Percentiles rank a stretch among this genome's conserved stretches.
phyloP scores from a whole-genome alignment of 2,797 vertebrate genomes.

The Cirrhinus molitorella region DNA sequence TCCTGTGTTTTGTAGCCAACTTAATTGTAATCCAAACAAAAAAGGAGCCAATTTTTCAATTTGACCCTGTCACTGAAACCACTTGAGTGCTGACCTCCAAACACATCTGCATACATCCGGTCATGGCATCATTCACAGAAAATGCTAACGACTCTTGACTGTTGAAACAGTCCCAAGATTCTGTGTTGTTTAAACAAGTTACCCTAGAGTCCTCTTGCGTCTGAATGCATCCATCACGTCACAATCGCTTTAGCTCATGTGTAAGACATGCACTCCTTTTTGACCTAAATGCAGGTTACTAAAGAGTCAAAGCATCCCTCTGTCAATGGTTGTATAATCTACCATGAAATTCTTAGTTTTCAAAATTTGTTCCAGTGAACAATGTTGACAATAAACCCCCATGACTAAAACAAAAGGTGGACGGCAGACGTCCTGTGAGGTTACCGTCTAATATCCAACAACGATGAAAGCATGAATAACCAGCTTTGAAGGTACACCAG shows the following conservation, averaged over 20 bases:
- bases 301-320: slow-evolving; percentile 4
- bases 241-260: not conserved
- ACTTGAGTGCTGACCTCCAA: not conserved
- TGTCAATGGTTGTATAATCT: slow-evolving; percentile 2
- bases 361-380: not conserved
- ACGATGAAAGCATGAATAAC: not conserved
- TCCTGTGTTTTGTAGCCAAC: not conserved
- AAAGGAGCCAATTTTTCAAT: not conserved
- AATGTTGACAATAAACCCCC: slow-evolving; percentile 1
- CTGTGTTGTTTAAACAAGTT: not conserved
- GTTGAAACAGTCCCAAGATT: not conserved
- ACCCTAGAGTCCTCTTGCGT: not conserved
- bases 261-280: not conserved
- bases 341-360: not conserved
- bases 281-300: not conserved
- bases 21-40: not conserved
- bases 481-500: not conserved
- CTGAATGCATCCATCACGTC: slow-evolving; percentile 3
- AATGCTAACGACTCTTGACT: not conserved
- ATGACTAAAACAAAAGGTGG: not conserved
- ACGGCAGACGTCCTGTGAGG: not conserved
- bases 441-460: not conserved
- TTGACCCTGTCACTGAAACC: not conserved
- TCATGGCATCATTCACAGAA: not conserved
- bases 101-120: not conserved